Conservation (phyloP, 1,140 invertebrate genomes). For the Telenomus remus region DNA sequence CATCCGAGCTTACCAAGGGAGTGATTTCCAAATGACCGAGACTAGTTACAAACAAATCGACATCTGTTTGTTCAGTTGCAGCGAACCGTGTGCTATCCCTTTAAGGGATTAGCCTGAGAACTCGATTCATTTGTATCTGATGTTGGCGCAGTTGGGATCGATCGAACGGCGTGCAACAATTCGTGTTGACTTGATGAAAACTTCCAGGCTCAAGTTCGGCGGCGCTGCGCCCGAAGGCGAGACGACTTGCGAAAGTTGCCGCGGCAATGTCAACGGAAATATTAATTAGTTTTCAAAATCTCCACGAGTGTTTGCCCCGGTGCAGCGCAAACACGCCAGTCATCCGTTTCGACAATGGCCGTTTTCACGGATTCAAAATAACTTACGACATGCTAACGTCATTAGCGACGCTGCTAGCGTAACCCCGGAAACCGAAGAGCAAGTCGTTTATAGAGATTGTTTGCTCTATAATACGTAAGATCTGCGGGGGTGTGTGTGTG, state of each 20-base stretch:
- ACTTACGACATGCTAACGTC: constrained; percentile 41
- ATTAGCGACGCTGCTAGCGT: constrained; percentile 43
- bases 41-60: constrained; percentile 48
- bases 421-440: too few relatives aligned
- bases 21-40: constrained; percentile 46
- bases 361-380: too few relatives aligned
- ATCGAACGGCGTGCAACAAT: constrained; percentile 31
- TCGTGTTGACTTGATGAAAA: constrained; percentile 43
- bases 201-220: constrained; percentile 21
- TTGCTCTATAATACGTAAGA: constrained; percentile 72
- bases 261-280: constrained; percentile 60
- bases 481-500: constrained; percentile 58
- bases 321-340: too few relatives aligned
- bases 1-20: constrained; percentile 22
- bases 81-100: constrained; percentile 70
- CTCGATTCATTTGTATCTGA: constrained; percentile 74
- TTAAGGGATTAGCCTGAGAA: constrained; percentile 72
- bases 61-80: constrained; percentile 73
- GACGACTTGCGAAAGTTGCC: background rate
- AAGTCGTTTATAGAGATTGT: constrained; percentile 57
- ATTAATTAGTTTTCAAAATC: constrained; percentile 62
- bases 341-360: too few relatives aligned
- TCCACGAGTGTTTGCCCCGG: too few relatives aligned
- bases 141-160: constrained; percentile 55
- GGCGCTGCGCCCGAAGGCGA: background rate